Conservation (phyloP, 2,888 invertebrate genomes). For the Drosophila cracens region DNA sequence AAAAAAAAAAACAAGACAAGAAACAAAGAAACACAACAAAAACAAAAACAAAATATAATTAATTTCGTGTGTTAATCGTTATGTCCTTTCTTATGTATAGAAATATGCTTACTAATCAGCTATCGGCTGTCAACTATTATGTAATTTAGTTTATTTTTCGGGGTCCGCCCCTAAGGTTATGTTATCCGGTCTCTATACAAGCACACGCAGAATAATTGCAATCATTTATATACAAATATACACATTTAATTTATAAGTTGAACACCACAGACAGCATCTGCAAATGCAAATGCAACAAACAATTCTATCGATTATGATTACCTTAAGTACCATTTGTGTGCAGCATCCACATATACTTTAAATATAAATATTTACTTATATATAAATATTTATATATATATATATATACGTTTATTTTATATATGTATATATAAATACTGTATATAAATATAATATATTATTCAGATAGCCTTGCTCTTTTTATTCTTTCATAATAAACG, state of each 20-base stretch:
- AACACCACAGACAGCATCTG: conserved; percentile 28
- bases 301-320: conserved; percentile 22
- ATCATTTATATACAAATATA: conserved; percentile 25
- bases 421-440: background rate
- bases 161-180: conserved; percentile 10
- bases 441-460: conserved; percentile 9
- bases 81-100: conserved; percentile 41
- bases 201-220: conserved; percentile 5
- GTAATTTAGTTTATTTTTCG: conserved; percentile 36
- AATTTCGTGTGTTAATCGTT: conserved; percentile 50
- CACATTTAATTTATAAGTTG: conserved; percentile 6
- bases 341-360: conserved; percentile 19
- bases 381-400: background rate
- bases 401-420: conserved; percentile 14
- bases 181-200: conserved; percentile 8
- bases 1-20: background rate
- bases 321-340: conserved; percentile 31
- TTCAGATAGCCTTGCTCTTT: conserved; percentile 12
- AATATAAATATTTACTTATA: conserved; percentile 11
- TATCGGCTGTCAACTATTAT: conserved; percentile 35
- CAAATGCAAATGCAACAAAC: conserved; percentile 36
- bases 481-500: conserved; percentile 13
- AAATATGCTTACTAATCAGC: conserved; percentile 39
- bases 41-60: background rate
- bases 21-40: background rate